Evolutionary conservation across 1,140 invertebrate genomes (phyloP).

Genomic region (Bombus waltoni): DNA sequence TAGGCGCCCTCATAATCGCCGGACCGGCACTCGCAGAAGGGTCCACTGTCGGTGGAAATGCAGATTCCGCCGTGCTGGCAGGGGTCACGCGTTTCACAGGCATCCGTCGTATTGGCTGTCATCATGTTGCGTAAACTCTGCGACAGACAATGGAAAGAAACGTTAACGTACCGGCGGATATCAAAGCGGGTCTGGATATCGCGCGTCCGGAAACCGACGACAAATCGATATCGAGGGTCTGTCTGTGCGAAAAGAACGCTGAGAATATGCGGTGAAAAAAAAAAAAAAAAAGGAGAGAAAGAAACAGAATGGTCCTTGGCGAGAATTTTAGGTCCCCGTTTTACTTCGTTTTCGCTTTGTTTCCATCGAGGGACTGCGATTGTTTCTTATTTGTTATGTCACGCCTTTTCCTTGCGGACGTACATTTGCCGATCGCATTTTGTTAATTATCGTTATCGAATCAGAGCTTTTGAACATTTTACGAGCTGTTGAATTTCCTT

Average conservation of each 20-base stretch:
- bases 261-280: too few species aligned
- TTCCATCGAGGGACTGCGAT: too few species aligned
- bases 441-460: too few species aligned
- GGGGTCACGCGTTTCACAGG: constrained; percentile 93
- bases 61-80: constrained; percentile 97
- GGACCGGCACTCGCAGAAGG: constrained; percentile 95
- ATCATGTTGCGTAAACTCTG: constrained; percentile 84
- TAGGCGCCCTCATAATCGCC: constrained; percentile 95
- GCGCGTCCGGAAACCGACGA: background rate
- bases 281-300: too few species aligned
- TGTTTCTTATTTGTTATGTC: background rate
- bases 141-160: constrained; percentile 75
- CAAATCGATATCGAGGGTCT: constrained; percentile 19
- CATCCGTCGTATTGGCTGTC: constrained; percentile 86
- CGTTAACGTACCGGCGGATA: constrained; percentile 46
- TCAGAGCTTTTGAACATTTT: too few species aligned
- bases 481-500: background rate
- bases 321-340: too few species aligned
- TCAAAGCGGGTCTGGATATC: background rate
- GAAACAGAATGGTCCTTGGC: background rate
- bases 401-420: background rate
- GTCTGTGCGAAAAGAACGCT: background rate
- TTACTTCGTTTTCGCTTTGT: background rate
- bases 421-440: too few species aligned
- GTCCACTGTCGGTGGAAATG: constrained; percentile 95